phyloP scores from a whole-genome alignment of 2,888 invertebrate species.

The Scaptomyza reducta region DNA sequence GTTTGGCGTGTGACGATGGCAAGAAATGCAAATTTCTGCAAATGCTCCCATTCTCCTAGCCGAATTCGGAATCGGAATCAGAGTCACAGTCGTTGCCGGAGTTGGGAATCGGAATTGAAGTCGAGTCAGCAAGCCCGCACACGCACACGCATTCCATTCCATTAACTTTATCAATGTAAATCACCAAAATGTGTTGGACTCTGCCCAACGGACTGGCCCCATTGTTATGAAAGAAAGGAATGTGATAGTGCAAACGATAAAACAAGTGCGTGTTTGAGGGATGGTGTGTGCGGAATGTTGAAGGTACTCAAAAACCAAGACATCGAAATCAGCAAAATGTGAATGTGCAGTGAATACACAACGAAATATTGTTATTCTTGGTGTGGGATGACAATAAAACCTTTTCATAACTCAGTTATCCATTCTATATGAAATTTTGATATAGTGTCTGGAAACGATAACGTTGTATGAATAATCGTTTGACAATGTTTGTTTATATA shows the following conservation, averaged over 20 bases:
- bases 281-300: constrained; percentile 43
- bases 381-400: constrained; percentile 1
- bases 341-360: constrained; percentile 28
- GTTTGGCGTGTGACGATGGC: constrained; percentile 67
- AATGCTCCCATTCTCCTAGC: constrained; percentile 23
- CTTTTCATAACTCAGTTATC: constrained; percentile 31
- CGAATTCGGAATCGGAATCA: constrained; percentile 25
- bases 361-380: not conserved
- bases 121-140: constrained; percentile 66
- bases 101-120: constrained; percentile 49
- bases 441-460: not conserved
- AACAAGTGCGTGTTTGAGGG: constrained; percentile 62
- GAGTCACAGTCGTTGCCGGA: constrained; percentile 14
- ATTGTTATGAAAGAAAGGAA: constrained; percentile 61
- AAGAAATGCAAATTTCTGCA: constrained; percentile 78
- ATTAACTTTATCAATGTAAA: constrained; percentile 78
- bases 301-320: constrained; percentile 57
- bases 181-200: constrained; percentile 70
- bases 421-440: constrained; percentile 13
- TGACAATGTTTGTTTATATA: not conserved
- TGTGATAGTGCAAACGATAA: constrained; percentile 62
- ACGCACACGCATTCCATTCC: constrained; percentile 76
- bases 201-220: constrained; percentile 40
- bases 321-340: constrained; percentile 47
- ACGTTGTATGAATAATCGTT: not conserved